Percentiles rank a stretch among this genome's conserved stretches.
Conservation (phyloP, 2,888 invertebrate species). For the Parapristionchus giblindavisi region DNA sequence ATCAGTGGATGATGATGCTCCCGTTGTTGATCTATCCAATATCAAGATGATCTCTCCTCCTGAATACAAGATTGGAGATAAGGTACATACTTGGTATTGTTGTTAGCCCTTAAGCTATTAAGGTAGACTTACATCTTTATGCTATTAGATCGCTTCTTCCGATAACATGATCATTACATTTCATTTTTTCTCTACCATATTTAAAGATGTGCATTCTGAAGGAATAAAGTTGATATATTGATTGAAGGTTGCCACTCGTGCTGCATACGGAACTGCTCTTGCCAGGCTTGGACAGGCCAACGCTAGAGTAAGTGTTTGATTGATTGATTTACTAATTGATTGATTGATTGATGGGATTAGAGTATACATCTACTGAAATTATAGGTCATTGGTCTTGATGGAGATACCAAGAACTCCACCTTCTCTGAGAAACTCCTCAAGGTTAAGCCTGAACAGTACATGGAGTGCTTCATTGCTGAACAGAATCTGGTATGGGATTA, state of each 20-base stretch:
- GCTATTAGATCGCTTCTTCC: no score
- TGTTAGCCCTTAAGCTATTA: no score
- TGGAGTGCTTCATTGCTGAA: slow-evolving; percentile 99
- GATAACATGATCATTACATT: no score
- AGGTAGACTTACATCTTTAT: no score
- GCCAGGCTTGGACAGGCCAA: slow-evolving; percentile 82
- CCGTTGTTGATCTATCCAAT: slow-evolving; percentile 48
- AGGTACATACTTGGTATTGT: no score
- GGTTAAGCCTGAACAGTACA: slow-evolving; percentile 80
- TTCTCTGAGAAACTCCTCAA: slow-evolving; percentile 90
- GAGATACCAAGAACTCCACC: slow-evolving; percentile 98
- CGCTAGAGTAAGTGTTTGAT: slow-evolving; percentile 73
- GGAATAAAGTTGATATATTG: no score
- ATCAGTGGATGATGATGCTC: slow-evolving; percentile 61
- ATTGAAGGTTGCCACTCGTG: slow-evolving; percentile 82
- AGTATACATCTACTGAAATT: slow-evolving; percentile 2
- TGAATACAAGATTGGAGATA: slow-evolving; percentile 78
- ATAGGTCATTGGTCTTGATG: slow-evolving; percentile 90
- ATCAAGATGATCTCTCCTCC: slow-evolving; percentile 77
- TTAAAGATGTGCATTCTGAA: no score
- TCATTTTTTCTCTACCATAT: no score
- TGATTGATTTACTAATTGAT: no score
- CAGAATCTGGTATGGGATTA: slow-evolving; percentile 85
- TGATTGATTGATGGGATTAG: no score
- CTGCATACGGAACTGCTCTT: slow-evolving; percentile 92